These are phyloP conservation scores for Drymonia ruficornis DNA, from an alignment of 2,888 invertebrate species.

Conservation along the genomic window DNA sequence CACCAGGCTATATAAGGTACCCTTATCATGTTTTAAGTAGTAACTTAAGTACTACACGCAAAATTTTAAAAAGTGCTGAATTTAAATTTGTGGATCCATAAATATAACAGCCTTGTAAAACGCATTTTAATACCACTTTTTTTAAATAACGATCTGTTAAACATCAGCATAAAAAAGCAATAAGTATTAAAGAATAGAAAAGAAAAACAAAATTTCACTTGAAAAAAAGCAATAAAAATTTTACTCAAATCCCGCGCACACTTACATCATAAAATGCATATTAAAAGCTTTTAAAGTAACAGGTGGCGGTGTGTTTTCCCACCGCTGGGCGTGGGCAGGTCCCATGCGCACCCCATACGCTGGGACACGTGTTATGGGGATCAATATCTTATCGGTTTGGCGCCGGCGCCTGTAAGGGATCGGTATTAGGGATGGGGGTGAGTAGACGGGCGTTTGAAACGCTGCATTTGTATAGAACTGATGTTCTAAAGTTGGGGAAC, in stretches of 20 bases:
- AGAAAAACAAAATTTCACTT: not conserved
- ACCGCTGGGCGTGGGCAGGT: conserved; percentile 51
- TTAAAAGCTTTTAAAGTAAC: conserved; percentile 68
- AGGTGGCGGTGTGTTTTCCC: conserved; percentile 70
- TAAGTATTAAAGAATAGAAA: not conserved
- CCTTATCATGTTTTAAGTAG: too few species aligned
- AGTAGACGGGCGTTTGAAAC: conserved; percentile 42
- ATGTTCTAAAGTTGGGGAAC: too few species aligned
- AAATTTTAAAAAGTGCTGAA: too few species aligned
- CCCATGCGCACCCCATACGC: conserved; percentile 37
- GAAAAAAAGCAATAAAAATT: conserved; percentile 3
- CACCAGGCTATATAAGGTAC: too few species aligned
- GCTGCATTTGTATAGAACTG: not conserved
- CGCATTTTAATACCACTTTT: not conserved
- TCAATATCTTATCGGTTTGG: conserved; percentile 69
- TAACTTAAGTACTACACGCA: too few species aligned
- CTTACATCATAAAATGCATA: conserved; percentile 51
- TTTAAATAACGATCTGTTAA: conserved; percentile 8
- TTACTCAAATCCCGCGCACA: conserved; percentile 33
- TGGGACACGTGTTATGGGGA: conserved; percentile 72
- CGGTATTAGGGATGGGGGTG: conserved; percentile 46
- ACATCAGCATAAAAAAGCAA: conserved; percentile 1
- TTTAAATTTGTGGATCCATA: too few species aligned
- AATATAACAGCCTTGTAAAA: not conserved
- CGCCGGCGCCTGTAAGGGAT: conserved; percentile 69